Evolutionary conservation across 1,140 invertebrate species (phyloP), one percentile per base, ranked within the genome.

Genomic region (Danaus melanippus): DNA sequence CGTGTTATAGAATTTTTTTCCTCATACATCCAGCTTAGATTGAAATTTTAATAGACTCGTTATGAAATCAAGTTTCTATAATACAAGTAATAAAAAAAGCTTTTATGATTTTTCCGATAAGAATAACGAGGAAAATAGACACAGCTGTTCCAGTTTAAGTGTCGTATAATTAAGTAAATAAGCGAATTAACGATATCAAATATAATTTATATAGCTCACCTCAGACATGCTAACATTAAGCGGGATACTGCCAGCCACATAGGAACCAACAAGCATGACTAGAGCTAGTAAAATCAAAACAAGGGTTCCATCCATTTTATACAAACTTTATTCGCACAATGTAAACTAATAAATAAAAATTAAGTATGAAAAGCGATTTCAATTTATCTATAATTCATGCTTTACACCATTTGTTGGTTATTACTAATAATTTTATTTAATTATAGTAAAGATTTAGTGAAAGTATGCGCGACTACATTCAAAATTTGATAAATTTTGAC

Each of bases 251-350:
- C 98, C 98, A 60, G 96, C 92, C 32, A 98, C 79, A 87, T 97
- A 99, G 56, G 96, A 98, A 1, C 97, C 98, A 44, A 98, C 88
- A 48, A 99, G 88, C 97, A 99, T 99, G 47, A 98, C 94, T 56
- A 96, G 64, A 12, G 92, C 93, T 44, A 98, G 86, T 64, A 95
- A 89, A 73, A 96, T 88, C 50, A 98, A 86, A 58, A 96, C 91
- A 65, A 92, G 87, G 15, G 93, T 92, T 73, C 95, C 94, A 79
- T 97, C 95, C 95, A 97, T 96, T 54, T 56, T 75, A 32, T 12
- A 46, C 47, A 44, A 21, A 56, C 42, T 49, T 56, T 32, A 32
- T 32, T 32, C 21, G 6, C 21, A 32, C 21, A 32, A 32, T 32
- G 21, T 32, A 32, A 32, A 32, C 21, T 32, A 21, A 32, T 32